Evolutionary conservation across 2,113 vertebrate species (phyloP), one percentile per base, ranked within the genome.

Genomic region (Sebastes schlegelii): DNA sequence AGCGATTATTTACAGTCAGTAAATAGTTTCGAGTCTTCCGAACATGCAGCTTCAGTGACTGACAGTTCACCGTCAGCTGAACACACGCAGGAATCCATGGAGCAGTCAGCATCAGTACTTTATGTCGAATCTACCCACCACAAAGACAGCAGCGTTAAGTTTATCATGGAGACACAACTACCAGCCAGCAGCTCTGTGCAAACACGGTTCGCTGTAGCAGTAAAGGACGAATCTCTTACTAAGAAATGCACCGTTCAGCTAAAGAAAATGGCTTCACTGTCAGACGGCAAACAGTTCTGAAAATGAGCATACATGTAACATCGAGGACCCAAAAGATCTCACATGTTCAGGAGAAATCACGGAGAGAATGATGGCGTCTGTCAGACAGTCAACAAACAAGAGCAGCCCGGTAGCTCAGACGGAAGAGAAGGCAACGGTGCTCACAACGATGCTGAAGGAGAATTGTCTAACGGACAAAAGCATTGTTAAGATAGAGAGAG

Each of bases 401-500:
- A 19, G 7, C 55, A 21, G 58, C 61, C 2, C 42, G 19, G 52
- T 0, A 11, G 16, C 26, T 1, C 23, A 69, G 64, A 12, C 7
- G 4, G 80, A 60, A 2, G 51, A 74, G 21, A 21, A 48, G 6
- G 11, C 14, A 19, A 52, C 9, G 1, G 2, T 0, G 0, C 55
- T 72, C 17, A n/a, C 17, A 3, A 8, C 0, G 6, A 7, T 1
- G 34, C 58, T 90, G 43, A 89, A 80, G 51, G 42, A 91, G 60
- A 57, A 76, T 61, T 85, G 91, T 86, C 12, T 48, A 5, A 48
- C 42, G 1, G 12, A 42, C 42, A 78, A 73, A 46, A 3, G 5
- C 6, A 0, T 12, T 9, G 82, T 94, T 7, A 6, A 17, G 14
- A 40, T 88, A 2, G 78, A 82, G 54, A 90, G 72, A 65, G 0